These are phyloP conservation scores for Dryas iulia DNA, from an alignment of 1,140 invertebrate genomes.

Conservation along the genomic window DNA sequence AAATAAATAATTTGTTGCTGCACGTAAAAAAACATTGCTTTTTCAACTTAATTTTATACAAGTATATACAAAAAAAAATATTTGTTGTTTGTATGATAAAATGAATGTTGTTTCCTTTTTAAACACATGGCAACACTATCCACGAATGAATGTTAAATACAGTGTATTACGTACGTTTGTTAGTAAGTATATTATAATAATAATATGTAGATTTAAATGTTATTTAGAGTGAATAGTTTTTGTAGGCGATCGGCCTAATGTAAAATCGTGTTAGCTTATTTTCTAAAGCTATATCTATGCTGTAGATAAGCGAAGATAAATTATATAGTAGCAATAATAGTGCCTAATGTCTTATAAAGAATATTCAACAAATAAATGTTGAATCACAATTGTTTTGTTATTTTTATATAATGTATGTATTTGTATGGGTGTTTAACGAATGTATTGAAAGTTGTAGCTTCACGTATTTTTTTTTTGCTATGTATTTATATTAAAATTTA, in stretches of 20 bases:
- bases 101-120: no score
- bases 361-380: conserved; percentile 50
- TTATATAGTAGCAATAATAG: conserved; percentile 79
- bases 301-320: conserved; percentile 75
- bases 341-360: conserved; percentile 78
- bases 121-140: not conserved
- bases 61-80: no score
- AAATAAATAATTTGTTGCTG: no score
- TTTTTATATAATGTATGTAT: conserved; percentile 48
- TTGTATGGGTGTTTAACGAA: conserved; percentile 73
- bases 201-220: conserved; percentile 59
- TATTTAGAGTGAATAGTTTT: conserved; percentile 68
- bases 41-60: no score
- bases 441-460: conserved; percentile 54
- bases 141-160: conserved; percentile 21
- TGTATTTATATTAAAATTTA: not conserved
- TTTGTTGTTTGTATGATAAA: no score
- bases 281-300: conserved; percentile 71
- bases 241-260: conserved; percentile 60
- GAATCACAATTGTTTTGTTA: conserved; percentile 66
- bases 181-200: conserved; percentile 22
- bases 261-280: conserved; percentile 76
- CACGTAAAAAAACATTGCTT: no score
- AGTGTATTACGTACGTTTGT: conserved; percentile 28
- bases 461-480: conserved; percentile 50